phyloP scores from a whole-genome alignment of 2,113 vertebrate genomes.

The Dicerorhinus sumatrensis region DNA sequence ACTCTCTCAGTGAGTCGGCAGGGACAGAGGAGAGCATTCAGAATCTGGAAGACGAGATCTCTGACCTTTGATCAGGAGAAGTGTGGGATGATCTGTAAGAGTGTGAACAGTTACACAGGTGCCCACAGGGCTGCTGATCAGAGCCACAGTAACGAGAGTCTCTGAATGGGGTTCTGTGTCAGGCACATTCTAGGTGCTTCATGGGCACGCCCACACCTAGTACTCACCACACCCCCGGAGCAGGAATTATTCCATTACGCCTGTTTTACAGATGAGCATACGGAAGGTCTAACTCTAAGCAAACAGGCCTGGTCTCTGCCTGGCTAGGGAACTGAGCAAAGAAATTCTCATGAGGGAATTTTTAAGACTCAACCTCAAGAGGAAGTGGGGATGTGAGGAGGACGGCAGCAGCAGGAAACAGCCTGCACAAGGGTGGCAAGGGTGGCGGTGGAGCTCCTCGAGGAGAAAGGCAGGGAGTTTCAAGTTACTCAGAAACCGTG shows the following conservation, averaged over 20 bases:
- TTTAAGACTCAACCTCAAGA: neutral
- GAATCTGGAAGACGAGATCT: neutral
- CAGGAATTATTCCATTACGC: accelerated
- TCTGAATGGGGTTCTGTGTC: accelerated
- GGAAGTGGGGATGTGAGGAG: neutral
- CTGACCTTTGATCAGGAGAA: neutral
- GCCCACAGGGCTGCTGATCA: neutral
- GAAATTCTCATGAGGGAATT: neutral
- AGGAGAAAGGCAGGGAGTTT: neutral
- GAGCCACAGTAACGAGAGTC: accelerated
- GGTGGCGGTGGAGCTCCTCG: accelerated
- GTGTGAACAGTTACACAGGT: neutral
- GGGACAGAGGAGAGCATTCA: too few species aligned
- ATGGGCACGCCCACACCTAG: accelerated
- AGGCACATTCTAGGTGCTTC: accelerated
- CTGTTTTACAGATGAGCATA: neutral
- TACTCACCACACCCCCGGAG: neutral
- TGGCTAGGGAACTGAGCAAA: neutral
- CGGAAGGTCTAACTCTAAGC: neutral
- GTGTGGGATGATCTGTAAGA: neutral
- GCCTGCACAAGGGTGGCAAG: neutral
- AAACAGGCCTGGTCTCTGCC: neutral
- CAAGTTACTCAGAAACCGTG: neutral
- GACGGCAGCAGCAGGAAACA: neutral
- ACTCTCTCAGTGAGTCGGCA: accelerated